Percentiles rank a stretch among this genome's conserved stretches.
phyloP scores from a whole-genome alignment of 2,797 vertebrate genomes.

The Hybognathus amarus region DNA sequence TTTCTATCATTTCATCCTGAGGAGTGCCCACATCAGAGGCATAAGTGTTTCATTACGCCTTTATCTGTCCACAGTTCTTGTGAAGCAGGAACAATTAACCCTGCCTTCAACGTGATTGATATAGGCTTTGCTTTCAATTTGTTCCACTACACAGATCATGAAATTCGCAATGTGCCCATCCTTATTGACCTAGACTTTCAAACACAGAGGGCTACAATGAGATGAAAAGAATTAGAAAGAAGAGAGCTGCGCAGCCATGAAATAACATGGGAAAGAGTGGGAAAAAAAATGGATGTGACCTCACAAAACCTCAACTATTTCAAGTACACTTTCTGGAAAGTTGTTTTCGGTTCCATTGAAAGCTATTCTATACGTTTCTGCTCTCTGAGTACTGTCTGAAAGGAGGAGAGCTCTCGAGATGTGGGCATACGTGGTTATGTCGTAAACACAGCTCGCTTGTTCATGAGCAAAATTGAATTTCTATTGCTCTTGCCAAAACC shows the following conservation, averaged over 20 bases:
- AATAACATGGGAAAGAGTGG: constrained; percentile 70
- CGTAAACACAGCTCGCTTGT: constrained; percentile 46
- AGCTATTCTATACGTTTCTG: constrained; percentile 50
- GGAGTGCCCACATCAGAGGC: constrained; percentile 83
- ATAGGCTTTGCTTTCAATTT: constrained; percentile 98
- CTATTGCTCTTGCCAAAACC: constrained; percentile 46
- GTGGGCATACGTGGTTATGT: constrained; percentile 31
- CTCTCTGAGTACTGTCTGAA: constrained; percentile 43
- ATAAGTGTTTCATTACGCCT: constrained; percentile 92
- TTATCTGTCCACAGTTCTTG: constrained; percentile 90
- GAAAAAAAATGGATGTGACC: constrained; percentile 68
- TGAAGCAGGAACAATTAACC: constrained; percentile 94
- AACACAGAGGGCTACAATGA: constrained; percentile 80
- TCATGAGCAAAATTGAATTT: constrained; percentile 43
- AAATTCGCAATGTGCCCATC: constrained; percentile 92
- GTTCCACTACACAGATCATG: constrained; percentile 98
- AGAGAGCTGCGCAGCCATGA: constrained; percentile 77
- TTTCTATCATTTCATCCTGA: constrained; percentile 83
- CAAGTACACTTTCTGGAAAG: constrained; percentile 72
- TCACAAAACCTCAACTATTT: constrained; percentile 77
- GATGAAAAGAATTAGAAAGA: constrained; percentile 86
- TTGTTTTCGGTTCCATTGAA: constrained; percentile 60
- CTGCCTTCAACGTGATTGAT: constrained; percentile 97
- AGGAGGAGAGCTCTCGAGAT: constrained; percentile 48
- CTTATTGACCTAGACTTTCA: constrained; percentile 84